phyloP scores from a whole-genome alignment of 2,888 invertebrate species.

The Rhamphomyia laevipes region DNA sequence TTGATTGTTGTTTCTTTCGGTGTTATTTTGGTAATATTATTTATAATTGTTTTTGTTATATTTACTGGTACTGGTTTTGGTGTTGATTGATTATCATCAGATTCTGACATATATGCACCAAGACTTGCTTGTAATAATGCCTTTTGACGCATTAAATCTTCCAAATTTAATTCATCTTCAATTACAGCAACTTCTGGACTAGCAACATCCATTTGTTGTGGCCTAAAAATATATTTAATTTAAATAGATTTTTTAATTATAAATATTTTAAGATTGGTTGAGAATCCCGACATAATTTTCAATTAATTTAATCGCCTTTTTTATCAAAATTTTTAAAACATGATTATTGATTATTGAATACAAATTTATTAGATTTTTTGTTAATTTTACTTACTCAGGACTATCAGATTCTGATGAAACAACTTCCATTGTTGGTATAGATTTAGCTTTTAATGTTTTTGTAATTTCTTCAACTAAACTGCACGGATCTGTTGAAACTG shows the following conservation, averaged over 20 bases:
- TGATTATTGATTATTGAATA: too few species aligned
- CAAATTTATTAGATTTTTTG: too few species aligned
- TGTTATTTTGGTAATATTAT: too few species aligned
- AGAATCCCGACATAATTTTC: background rate
- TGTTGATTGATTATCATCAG: slow-evolving; percentile 33
- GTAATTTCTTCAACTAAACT: slow-evolving; percentile 41
- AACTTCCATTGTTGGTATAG: slow-evolving; percentile 43
- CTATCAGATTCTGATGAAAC: slow-evolving; percentile 58
- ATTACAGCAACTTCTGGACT: slow-evolving; percentile 63
- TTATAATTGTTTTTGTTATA: too few species aligned
- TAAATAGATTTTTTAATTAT: background rate
- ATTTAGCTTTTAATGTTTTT: slow-evolving; percentile 35
- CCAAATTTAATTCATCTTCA: slow-evolving; percentile 76
- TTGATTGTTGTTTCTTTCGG: slow-evolving; percentile 8
- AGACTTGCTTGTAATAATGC: slow-evolving; percentile 67
- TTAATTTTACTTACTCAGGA: slow-evolving; percentile 38
- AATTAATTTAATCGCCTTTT: too few species aligned
- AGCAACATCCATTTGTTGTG: slow-evolving; percentile 48
- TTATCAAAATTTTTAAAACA: too few species aligned
- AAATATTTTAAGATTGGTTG: background rate
- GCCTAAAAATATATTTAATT: slow-evolving; percentile 16
- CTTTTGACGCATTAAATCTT: slow-evolving; percentile 83
- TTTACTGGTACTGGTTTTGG: too few species aligned
- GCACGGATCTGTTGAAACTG: slow-evolving; percentile 38
- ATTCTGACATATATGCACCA: slow-evolving; percentile 62